These are phyloP conservation scores for Vannuccia rotundouncinata DNA, from an alignment of 2,888 invertebrate species.

Conservation along the genomic window DNA sequence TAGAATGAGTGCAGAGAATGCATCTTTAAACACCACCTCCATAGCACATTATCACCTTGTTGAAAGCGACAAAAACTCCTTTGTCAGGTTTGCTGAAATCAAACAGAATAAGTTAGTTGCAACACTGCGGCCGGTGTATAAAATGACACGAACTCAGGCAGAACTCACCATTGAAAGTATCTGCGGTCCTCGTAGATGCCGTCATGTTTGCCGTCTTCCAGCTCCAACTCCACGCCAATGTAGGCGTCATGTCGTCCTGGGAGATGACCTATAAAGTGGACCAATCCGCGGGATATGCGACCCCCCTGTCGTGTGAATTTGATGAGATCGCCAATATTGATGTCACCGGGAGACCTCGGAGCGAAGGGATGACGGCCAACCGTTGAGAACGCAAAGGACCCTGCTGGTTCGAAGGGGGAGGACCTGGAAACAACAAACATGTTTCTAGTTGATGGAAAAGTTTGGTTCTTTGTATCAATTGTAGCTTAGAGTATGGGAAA, in stretches of 20 bases:
- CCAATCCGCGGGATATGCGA: slow-evolving; percentile 52
- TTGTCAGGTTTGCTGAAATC: slow-evolving; percentile 54
- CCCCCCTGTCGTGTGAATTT: slow-evolving; percentile 55
- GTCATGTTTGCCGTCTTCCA: slow-evolving; percentile 57
- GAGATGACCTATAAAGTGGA: slow-evolving; percentile 54
- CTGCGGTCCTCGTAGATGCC: slow-evolving; percentile 53
- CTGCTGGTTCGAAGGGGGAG: not conserved
- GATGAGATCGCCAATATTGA: slow-evolving; percentile 51
- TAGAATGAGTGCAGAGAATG: too few species aligned
- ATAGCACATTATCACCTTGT: slow-evolving; percentile 49
- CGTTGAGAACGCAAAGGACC: slow-evolving; percentile 41
- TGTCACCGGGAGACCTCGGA: slow-evolving; percentile 50
- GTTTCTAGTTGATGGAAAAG: too few species aligned
- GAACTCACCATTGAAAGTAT: slow-evolving; percentile 54
- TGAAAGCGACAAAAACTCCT: slow-evolving; percentile 56
- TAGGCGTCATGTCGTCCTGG: slow-evolving; percentile 53
- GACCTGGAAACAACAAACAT: too few species aligned
- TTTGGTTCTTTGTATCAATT: too few species aligned
- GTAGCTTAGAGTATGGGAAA: too few species aligned
- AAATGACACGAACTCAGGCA: not conserved
- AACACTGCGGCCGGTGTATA: too few species aligned
- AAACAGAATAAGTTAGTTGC: slow-evolving; percentile 35
- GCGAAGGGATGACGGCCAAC: slow-evolving; percentile 51
- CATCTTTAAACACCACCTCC: too few species aligned
- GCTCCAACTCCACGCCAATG: slow-evolving; percentile 54